A percentile compares a stretch with the other conserved stretches of the same genome.
These are phyloP conservation scores for Erinaceus europaeus DNA, from an alignment of 2,113 vertebrate species.

Conservation along the genomic window DNA sequence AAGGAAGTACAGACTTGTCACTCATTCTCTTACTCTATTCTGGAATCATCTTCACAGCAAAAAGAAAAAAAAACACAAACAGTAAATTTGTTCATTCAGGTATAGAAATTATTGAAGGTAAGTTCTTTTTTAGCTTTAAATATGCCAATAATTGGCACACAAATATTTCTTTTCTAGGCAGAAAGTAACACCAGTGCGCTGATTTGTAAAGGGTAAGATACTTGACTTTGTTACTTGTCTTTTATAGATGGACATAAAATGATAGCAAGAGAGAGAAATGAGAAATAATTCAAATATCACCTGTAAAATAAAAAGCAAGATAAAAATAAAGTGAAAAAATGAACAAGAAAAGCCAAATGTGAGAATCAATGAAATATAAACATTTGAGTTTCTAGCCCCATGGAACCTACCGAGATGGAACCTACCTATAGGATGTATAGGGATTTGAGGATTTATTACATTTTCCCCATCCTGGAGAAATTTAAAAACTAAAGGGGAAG, in stretches of 20 bases:
- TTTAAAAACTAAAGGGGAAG: too few species aligned
- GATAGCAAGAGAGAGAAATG: background rate
- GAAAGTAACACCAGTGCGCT: background rate
- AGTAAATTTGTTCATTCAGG: background rate
- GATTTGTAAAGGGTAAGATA: background rate
- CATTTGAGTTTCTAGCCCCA: background rate
- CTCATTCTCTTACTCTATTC: background rate
- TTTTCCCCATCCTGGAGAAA: background rate
- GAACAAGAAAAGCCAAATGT: background rate
- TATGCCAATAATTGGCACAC: background rate
- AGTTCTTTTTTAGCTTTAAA: background rate
- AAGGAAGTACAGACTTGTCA: slow-evolving; percentile 21
- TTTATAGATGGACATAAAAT: background rate
- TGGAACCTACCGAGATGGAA: too few species aligned
- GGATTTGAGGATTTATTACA: background rate
- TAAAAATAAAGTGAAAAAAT: background rate
- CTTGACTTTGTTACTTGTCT: background rate
- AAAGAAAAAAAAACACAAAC: slow-evolving; percentile 12
- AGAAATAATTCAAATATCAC: background rate
- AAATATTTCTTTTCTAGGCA: background rate
- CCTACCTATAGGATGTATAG: too few species aligned
- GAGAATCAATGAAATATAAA: background rate
- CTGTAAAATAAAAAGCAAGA: background rate
- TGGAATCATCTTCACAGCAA: background rate
- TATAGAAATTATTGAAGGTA: background rate